phyloP scores from a whole-genome alignment of 2,113 vertebrate species.

The Alligator mississippiensis region DNA sequence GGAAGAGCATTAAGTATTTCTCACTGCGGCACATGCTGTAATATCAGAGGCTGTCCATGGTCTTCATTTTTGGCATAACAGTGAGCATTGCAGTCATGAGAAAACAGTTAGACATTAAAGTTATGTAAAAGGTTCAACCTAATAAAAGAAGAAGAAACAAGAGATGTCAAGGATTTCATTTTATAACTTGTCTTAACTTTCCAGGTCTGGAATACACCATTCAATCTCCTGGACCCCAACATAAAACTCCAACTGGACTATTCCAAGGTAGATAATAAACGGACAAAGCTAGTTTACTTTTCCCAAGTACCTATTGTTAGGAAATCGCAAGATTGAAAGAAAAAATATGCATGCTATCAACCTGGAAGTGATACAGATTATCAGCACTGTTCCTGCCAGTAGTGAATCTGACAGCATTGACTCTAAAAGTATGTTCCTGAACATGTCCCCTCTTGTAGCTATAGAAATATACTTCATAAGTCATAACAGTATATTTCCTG shows the following conservation, averaged over 20 bases:
- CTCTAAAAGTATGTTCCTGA: background rate
- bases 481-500: background rate
- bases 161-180: conserved; percentile 22
- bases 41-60: conserved; percentile 33
- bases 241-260: background rate
- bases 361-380: background rate
- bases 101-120: conserved; percentile 60
- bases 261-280: conserved; percentile 26
- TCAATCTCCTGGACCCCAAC: background rate
- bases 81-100: conserved; percentile 5
- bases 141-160: conserved; percentile 32
- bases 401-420: background rate
- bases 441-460: background rate
- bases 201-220: background rate
- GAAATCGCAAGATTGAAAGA: conserved; percentile 17
- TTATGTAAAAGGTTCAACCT: background rate
- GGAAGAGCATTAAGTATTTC: conserved; percentile 66
- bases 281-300: conserved; percentile 18
- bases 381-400: background rate
- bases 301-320: conserved; percentile 26
- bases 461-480: background rate
- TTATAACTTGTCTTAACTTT: background rate
- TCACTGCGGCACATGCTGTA: conserved; percentile 53
- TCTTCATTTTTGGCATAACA: conserved; percentile 52
- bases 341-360: conserved; percentile 22